Evolutionary conservation across 2,888 invertebrate species (phyloP), one percentile per base, ranked within the genome.

Genomic region (Andrena trimmerana): DNA sequence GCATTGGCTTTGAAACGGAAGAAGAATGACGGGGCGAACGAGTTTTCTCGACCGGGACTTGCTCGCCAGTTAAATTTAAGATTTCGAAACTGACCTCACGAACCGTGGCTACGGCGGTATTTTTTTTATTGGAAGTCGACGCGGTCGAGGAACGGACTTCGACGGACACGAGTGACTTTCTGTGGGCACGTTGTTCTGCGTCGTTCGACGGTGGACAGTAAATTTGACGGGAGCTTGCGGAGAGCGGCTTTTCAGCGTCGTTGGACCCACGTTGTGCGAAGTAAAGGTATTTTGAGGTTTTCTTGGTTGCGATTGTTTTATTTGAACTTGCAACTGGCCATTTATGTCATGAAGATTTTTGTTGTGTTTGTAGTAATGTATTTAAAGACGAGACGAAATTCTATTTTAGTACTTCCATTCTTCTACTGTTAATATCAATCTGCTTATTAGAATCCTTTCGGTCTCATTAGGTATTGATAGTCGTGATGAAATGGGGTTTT

Each of bases 221-320:
- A 33, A 24, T 57, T 57, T 29, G 68, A 57, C 16, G 16, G 54
- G n/a, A 69, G 68, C 20, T 33, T 68, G 42, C 20, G 13, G 33
- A n/a, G 27, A 29, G 52, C 27, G 29, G 54, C 16, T 16, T 16
- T 7, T 27, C n/a, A 27, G 10, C 16, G 16, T 24, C 2, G 20
- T 29, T 48, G 31, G 29, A 27, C 33, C 1, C 24, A 10, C n/a
- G 29, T 16, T 20, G 59, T 13, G 13, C 36, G 20, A 31, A 36
- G 10, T 57, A 36, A 78, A 66, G 77, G 77, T 77, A 77, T 6
- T n/a, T 52, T 42, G 3, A 60, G 5, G 0, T 52, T 24, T 20
- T 0, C 42, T 42, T 16, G 4, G 42, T 42, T 5, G 16, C 1
- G 4, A 13, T 29, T 29, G 29, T 33, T 48, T 71, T 31, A 50